Percentiles rank a stretch among this genome's conserved stretches.
phyloP scores from a whole-genome alignment of 2,113 vertebrate genomes.

The Scopus umbretta region DNA sequence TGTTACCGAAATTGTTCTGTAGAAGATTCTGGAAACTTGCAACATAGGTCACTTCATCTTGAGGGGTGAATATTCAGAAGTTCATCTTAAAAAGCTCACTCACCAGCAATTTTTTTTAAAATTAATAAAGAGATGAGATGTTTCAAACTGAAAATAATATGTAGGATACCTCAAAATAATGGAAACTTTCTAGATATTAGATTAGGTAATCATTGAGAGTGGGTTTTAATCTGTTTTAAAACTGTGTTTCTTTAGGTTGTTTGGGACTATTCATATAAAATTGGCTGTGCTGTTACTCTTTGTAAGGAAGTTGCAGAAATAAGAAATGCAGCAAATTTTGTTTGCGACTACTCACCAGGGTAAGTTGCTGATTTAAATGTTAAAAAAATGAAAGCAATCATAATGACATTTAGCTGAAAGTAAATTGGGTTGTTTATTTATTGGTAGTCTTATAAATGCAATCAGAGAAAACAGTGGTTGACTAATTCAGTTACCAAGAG shows the following conservation, averaged over 20 bases:
- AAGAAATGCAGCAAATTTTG: not conserved
- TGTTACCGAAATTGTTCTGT: not conserved
- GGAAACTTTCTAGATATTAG: not conserved
- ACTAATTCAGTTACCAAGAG: not conserved
- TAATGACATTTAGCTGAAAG: not conserved
- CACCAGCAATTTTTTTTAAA: not conserved
- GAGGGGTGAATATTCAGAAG: not conserved
- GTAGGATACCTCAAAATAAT: not conserved
- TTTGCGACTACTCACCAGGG: slow-evolving; percentile 59
- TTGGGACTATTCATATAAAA: slow-evolving; percentile 50
- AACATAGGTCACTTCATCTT: not conserved
- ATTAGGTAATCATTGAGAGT: not conserved
- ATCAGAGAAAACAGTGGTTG: not conserved
- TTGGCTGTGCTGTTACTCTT: slow-evolving; percentile 44
- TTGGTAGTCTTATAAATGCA: not conserved
- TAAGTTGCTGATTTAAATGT: slow-evolving; percentile 37
- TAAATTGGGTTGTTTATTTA: not conserved
- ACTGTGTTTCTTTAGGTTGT: slow-evolving; percentile 26
- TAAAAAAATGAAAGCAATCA: not conserved
- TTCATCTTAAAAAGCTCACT: not conserved
- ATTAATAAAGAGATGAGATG: not conserved
- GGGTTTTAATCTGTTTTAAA: not conserved
- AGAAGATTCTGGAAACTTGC: not conserved
- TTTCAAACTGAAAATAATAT: not conserved
- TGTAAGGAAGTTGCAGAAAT: not conserved